phyloP scores from a whole-genome alignment of 2,797 vertebrate genomes.

The Knipowitschia caucasica region DNA sequence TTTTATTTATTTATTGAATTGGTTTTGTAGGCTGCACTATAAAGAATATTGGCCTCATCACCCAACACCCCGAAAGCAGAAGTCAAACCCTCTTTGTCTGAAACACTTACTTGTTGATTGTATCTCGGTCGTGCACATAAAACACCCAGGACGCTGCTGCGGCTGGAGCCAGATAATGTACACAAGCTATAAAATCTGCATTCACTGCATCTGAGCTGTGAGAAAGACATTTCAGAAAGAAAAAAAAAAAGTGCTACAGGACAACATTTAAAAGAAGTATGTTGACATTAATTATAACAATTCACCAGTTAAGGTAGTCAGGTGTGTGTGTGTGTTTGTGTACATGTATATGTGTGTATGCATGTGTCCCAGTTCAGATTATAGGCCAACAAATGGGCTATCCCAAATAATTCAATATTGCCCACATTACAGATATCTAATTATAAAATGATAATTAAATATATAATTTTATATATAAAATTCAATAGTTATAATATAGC shows the following conservation, averaged over 20 bases:
- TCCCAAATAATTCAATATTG: background rate
- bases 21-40: conserved; percentile 7
- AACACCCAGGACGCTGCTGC: conserved; percentile 74
- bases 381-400: too few species aligned
- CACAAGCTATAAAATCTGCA: conserved; percentile 87
- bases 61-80: conserved; percentile 6
- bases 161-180: conserved; percentile 91
- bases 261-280: background rate
- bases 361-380: too few species aligned
- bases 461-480: background rate
- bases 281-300: background rate
- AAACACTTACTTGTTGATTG: conserved; percentile 70
- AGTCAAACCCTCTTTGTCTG: conserved; percentile 75
- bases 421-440: too few species aligned
- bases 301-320: background rate
- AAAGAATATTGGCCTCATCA: conserved; percentile 14
- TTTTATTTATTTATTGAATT: too few species aligned
- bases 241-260: conserved; percentile 18
- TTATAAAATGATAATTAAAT: background rate
- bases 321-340: background rate
- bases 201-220: conserved; percentile 58
- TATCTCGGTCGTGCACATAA: conserved; percentile 71
- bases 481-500: too few species aligned
- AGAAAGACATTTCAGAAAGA: conserved; percentile 52
- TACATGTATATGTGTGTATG: background rate